Evolutionary conservation across 1,140 invertebrate genomes (phyloP).

Genomic region (Drosophila navojoa): DNA sequence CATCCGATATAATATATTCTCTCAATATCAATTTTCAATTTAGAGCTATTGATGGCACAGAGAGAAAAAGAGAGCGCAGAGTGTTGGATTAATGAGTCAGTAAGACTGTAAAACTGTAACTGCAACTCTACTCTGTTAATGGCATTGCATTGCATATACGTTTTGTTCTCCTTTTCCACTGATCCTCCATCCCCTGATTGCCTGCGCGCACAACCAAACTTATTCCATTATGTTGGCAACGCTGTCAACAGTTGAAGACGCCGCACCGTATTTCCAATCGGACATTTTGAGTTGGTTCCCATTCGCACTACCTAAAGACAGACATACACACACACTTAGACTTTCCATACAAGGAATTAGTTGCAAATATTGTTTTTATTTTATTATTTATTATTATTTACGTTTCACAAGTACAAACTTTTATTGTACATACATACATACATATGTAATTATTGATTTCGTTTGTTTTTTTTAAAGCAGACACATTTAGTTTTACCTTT

Average conservation of each 20-base stretch:
- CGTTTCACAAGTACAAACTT: neutral
- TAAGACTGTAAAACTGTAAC: conserved; percentile 17
- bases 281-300: conserved; percentile 22
- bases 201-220: neutral
- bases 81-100: conserved; percentile 55
- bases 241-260: neutral
- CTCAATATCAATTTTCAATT: conserved; percentile 54
- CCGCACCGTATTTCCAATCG: conserved; percentile 8
- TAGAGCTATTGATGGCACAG: conserved; percentile 60
- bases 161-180: neutral
- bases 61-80: conserved; percentile 62
- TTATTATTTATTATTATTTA: neutral
- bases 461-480: conserved; percentile 6
- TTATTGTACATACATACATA: neutral
- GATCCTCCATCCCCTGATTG: neutral
- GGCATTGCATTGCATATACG: conserved; percentile 9
- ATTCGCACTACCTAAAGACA: neutral
- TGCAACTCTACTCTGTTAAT: conserved; percentile 20
- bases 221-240: neutral
- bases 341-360: conserved; percentile 5
- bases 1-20: conserved; percentile 43
- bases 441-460: neutral
- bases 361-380: neutral
- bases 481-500: conserved; percentile 28
- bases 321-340: neutral